Conservation (phyloP, 2,797 vertebrate species). For the Eulemur mongoz region DNA sequence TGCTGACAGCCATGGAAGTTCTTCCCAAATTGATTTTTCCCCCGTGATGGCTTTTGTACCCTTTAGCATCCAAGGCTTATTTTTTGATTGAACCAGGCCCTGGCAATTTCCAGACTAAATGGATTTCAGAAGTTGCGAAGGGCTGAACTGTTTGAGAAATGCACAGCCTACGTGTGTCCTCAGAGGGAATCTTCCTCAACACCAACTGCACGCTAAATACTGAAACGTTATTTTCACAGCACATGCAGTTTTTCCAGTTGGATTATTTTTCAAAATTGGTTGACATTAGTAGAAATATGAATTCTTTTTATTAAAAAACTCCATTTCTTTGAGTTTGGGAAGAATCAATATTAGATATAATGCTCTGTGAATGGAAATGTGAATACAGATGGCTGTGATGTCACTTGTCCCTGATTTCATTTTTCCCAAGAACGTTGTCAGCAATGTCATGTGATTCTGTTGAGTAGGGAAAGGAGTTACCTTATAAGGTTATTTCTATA, state of each 20-base stretch:
- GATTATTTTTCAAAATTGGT: constrained; percentile 54
- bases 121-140: constrained; percentile 68
- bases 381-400: background rate
- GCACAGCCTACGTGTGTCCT: background rate
- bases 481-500: background rate
- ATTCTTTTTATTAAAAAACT: constrained; percentile 31
- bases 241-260: constrained; percentile 35
- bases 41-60: background rate
- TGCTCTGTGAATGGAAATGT: background rate
- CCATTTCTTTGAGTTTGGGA: constrained; percentile 33
- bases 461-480: background rate
- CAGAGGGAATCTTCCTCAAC: constrained; percentile 41
- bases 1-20: background rate
- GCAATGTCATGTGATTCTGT: background rate
- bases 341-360: constrained; percentile 17
- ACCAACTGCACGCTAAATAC: constrained; percentile 32
- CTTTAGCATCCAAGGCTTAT: constrained; percentile 26
- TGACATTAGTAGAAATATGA: constrained; percentile 7
- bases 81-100: constrained; percentile 57
- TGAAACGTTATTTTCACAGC: constrained; percentile 55
- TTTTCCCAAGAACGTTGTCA: background rate
- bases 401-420: background rate
- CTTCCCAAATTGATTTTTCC: constrained; percentile 53
- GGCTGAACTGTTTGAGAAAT: constrained; percentile 48
- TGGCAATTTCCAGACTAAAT: constrained; percentile 53